These are phyloP conservation scores for Bufotes viridis DNA, from an alignment of 2,797 vertebrate species.

Conservation along the genomic window DNA sequence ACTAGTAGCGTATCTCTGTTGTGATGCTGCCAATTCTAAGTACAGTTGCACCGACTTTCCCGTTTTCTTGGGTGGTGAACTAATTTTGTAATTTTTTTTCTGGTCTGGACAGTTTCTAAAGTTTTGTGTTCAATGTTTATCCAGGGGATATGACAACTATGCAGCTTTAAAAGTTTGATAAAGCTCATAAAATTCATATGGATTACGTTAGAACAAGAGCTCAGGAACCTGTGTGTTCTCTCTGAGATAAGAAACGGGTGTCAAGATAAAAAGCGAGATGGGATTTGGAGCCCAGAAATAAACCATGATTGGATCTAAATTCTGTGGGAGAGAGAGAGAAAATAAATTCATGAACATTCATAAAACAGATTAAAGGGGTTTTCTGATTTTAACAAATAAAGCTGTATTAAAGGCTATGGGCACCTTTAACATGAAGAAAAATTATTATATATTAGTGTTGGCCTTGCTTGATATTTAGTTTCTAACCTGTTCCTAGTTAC, in stretches of 20 bases:
- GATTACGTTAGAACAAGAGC: conserved; percentile 20
- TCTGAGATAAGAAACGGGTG: neutral
- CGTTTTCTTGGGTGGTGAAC: conserved; percentile 48
- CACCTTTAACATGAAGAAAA: no score
- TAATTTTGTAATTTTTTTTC: neutral
- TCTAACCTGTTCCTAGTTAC: no score
- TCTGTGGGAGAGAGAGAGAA: neutral
- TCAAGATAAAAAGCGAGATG: neutral
- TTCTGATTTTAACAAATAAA: neutral
- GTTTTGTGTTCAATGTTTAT: conserved; percentile 41
- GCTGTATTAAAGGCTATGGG: no score
- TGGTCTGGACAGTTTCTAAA: conserved; percentile 20
- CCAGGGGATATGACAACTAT: conserved; percentile 23
- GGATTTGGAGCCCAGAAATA: neutral
- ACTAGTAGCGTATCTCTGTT: conserved; percentile 42
- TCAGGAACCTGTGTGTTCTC: conserved; percentile 5
- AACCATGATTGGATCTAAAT: neutral
- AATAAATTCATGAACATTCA: neutral
- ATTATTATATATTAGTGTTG: no score
- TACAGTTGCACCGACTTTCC: conserved; percentile 2
- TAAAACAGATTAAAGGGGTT: neutral
- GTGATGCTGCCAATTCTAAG: neutral
- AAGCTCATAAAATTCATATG: conserved; percentile 19
- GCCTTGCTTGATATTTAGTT: no score
- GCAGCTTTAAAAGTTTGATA: conserved; percentile 23